Evolutionary conservation across 2,888 invertebrate genomes (phyloP).

Genomic region (Rhamnusium bicolor): DNA sequence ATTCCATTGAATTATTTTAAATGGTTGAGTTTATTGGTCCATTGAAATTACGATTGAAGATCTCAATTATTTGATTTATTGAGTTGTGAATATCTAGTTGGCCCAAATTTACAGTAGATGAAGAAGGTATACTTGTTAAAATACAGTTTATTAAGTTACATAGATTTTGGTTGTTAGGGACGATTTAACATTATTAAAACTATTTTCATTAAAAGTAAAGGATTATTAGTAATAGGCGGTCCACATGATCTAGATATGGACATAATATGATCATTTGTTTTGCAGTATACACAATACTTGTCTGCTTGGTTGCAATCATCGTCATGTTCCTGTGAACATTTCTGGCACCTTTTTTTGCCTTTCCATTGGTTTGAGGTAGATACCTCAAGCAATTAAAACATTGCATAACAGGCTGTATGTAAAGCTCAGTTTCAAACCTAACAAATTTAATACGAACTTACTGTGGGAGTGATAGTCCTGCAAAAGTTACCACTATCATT

Average conservation of each 20-base stretch:
- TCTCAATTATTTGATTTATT: not conserved
- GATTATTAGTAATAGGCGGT: not conserved
- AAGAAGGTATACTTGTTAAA: not conserved
- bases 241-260: not conserved
- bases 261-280: not conserved
- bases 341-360: not conserved
- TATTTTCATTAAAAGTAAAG: not conserved
- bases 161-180: not conserved
- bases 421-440: not conserved
- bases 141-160: not conserved
- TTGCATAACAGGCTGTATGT: not conserved
- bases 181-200: not conserved
- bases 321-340: not conserved
- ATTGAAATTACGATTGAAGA: not conserved
- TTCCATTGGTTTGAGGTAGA: not conserved
- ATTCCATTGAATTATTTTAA: not conserved
- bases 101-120: not conserved
- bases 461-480: not conserved
- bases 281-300: not conserved
- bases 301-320: not conserved
- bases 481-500: not conserved
- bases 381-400: not conserved
- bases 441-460: not conserved
- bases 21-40: not conserved
- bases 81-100: not conserved